Base-by-base conservation (phyloP, 2,888 invertebrate species). In the Acleris emargana region DNA sequence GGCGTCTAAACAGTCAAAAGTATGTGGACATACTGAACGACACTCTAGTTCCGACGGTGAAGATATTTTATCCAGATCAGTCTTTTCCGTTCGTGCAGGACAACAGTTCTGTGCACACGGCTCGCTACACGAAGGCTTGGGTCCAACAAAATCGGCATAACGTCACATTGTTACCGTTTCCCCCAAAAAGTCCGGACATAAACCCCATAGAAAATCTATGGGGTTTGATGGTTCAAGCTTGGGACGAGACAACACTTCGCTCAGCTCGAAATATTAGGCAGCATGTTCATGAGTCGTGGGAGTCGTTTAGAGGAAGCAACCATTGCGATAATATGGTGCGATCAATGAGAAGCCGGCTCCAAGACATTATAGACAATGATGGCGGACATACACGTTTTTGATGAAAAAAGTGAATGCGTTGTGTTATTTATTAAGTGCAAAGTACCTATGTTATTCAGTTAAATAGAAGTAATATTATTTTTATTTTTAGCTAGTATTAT, bases 131-230 rank as follows among this genome's bases (percentile, higher is more conserved):
- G n/a, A 32, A 13, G 17, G 32, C 52, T 53, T 53, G 52, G 52
- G 52, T 53, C 38, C 22, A 16, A 16, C 16, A 11, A 17, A 22
- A 53, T 17, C 25, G n/a, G 2, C 4, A 28, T 6, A 32, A 22
- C 25, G 52, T 53, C 32, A n/a, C n/a, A 3, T 53, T 17, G 25
- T 16, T 32, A 32, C 52, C 47, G n/a, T 47, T 17, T 17, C 52
- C 32, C 9, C 52, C 52, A 32, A 53, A 53, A 53, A 53, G 52
- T 32, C 52, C 52, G 0, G 52, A 53, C 17, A 17, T 53, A 5
- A 53, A 53, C 32, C 52, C 52, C 52, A 53, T 53, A 53, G 52
- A 53, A 17, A 53, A 53, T 28, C n/a, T 53, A 32, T 53, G 32
- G 52, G 52, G 52, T 3, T 53, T 53, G n/a, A 4, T 53, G 52